Base-by-base conservation (phyloP, 2,888 invertebrate species). In the Oxyteleia sp. region DNA sequence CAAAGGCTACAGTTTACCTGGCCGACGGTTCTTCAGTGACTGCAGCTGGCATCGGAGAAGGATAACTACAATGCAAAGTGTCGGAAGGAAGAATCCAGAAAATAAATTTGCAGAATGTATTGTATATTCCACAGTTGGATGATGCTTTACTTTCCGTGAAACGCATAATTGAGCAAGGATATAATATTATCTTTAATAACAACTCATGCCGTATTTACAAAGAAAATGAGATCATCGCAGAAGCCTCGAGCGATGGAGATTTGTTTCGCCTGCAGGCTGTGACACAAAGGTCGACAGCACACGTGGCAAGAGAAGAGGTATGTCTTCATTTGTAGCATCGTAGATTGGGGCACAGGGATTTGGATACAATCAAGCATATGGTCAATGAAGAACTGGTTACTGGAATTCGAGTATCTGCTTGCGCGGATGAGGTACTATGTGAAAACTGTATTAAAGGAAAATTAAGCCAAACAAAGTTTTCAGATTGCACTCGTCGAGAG, bases 401-500 rank as follows among this genome's bases (percentile, higher is more conserved):
- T 15, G 84, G 84, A 4, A 51, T 89, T 0, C 55, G 43, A 4
- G 84, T 89, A 4, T 66, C 82, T 8, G 71, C 86, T 8, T 89
- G 88, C 26, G 71, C 85, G 5, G 64, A 86, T 4, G 29, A 81
- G 49, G 64, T 74, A 26, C 29, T 55, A 0, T 88, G 88, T 49
- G 85, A 86, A 53, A 64, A 82, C n/a, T 88, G 88, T 15, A 69
- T 86, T 2, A 87, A 85, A 68, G 86, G 85, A 5, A 90, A 90
- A 63, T 57, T 87, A 69, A 15, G 84, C 0, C 76, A 86, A 43
- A 32, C 18, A 15, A 72, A 87, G 5, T 84, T 89, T 61, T 80
- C 88, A 15, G 63, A 69, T 47, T 51, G 82, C 47, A 66, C 45
- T 15, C 79, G 26, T 4, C 84, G 75, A 69, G 49, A 85, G 53